These are phyloP conservation scores for Drosophila colorata DNA, from an alignment of 2,888 invertebrate genomes.

Conservation along the genomic window DNA sequence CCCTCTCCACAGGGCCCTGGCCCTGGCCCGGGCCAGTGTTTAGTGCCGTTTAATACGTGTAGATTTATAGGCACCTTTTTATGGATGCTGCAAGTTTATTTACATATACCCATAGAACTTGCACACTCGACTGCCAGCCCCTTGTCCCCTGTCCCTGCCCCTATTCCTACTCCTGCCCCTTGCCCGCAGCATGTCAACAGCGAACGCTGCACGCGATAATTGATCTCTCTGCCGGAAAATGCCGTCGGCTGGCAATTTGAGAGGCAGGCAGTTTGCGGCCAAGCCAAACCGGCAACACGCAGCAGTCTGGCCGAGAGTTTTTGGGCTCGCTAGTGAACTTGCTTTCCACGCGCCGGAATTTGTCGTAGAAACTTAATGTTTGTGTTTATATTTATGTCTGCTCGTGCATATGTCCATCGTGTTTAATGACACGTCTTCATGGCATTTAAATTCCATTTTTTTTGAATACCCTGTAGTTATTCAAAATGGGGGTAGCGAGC, in stretches of 20 bases:
- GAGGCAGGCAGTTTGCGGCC: conserved; percentile 86
- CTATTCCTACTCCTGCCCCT: conserved; percentile 1
- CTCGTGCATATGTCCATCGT: not conserved
- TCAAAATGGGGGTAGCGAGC: not conserved
- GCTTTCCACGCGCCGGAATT: conserved; percentile 87
- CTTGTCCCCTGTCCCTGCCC: conserved; percentile 3
- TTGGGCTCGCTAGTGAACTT: conserved; percentile 87
- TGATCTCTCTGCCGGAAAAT: conserved; percentile 86
- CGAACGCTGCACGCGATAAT: conserved; percentile 72
- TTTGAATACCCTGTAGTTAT: conserved; percentile 3
- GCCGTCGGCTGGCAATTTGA: conserved; percentile 86
- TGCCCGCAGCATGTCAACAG: conserved; percentile 68
- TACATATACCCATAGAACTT: conserved; percentile 60
- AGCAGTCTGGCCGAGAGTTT: conserved; percentile 50
- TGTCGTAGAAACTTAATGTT: conserved; percentile 49
- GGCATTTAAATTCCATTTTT: conserved; percentile 13
- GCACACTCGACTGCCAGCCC: conserved; percentile 12
- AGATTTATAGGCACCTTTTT: conserved; percentile 70
- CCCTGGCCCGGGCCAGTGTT: conserved; percentile 23
- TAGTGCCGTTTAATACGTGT: conserved; percentile 54
- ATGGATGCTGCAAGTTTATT: conserved; percentile 55
- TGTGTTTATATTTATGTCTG: conserved; percentile 5
- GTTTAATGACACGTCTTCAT: conserved; percentile 26
- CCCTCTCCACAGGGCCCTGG: conserved; percentile 6
- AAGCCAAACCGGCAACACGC: conserved; percentile 86